Base-by-base conservation (phyloP, 2,113 vertebrate species). In the Pluvianellus socialis region DNA sequence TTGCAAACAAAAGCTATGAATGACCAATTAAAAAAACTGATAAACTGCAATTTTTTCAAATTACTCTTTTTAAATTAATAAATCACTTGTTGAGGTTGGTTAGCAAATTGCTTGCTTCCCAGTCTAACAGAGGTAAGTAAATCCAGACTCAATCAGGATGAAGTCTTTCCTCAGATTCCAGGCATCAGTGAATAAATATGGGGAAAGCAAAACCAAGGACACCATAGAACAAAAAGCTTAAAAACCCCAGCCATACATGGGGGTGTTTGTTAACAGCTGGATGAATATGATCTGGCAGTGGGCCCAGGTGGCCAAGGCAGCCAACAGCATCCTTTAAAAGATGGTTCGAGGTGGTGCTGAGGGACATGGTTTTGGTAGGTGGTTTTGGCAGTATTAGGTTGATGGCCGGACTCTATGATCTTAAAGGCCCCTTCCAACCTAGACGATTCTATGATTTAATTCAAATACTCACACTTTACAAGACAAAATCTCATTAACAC, bases 401-500 rank as follows among this genome's bases (percentile, higher is more conserved):
- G 44, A 44, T 44, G 44, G 44, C 15, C 15, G 15, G 44, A 44
- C 14, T 44, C 44, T 4, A 14, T 44, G 44, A 44, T 44, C 44
- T 44, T 44, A 44, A 44, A 44, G 44, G 14, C 15, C 44, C 14
- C 44, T 44, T 44, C 44, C 44, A 44, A 44, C 44, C 44, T 44
- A 44, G 44, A 44, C 44, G 44, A 44, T 44, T 44, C 44, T 44
- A 44, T 44, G 44, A 23, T 6, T 26, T 38, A 47, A 61, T 4
- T 9, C 4, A 79, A 18, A 49, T 3, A 80, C 2, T 23, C 24
- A 42, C 22, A 13, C 63, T 66, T 66, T 22, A 14, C 42, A 44
- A 50, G 10, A 27, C 2, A 16, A 3, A 58, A 3, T 12, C 40
- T 26, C 5, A 19, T 0, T 8, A n/a, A 28, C 22, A 4, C 4